Base-by-base conservation (phyloP, 2,797 vertebrate genomes). In the Atherinosoma microstoma region DNA sequence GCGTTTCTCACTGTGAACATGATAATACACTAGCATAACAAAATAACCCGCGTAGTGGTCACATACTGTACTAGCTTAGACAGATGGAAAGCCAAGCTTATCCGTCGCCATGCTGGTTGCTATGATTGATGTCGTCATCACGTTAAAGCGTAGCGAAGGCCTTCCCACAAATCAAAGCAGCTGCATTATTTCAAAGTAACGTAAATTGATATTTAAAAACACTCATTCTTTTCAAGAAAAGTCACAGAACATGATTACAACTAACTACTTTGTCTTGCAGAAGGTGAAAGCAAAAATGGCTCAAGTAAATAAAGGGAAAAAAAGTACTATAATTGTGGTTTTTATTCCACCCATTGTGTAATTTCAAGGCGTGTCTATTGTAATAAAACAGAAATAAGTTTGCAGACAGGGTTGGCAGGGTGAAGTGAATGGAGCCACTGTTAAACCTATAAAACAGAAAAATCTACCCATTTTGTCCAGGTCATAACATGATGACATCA, bases 51-150 rank as follows among this genome's bases (percentile, higher is more conserved):
- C 2, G 35, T 34, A 16, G 57, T 13, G 24, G 7, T 8, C 49
- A 56, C 22, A 65, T 54, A 36, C 64, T 60, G 45, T 20, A 29
- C 65, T 80, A 82, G 74, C 76, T 82, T 56, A 45, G 83, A 61
- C 61, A 71, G 76, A 69, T 51, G 76, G 70, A 60, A 2, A 16
- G 74, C 7, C 40, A 93, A 75, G 93, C 93, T 92, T 93, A 76
- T 6, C 79, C 75, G 93, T 93, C 93, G 92, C 93, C 94, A 95
- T 94, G 91, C 89, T 85, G 92, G 94, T 94, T 95, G 94, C 94
- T 95, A 94, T 70, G 94, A 70, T 29, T 67, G 79, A 11, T 9
- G 58, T 20, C 91, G 90, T 91, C 87, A 91, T 86, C 67, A 82
- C 89, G 90, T 30, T 47, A 15, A 6, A 63, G 68, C 87, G 76